phyloP scores from a whole-genome alignment of 1,140 invertebrate genomes.

The Acromyrmex heyeri region DNA sequence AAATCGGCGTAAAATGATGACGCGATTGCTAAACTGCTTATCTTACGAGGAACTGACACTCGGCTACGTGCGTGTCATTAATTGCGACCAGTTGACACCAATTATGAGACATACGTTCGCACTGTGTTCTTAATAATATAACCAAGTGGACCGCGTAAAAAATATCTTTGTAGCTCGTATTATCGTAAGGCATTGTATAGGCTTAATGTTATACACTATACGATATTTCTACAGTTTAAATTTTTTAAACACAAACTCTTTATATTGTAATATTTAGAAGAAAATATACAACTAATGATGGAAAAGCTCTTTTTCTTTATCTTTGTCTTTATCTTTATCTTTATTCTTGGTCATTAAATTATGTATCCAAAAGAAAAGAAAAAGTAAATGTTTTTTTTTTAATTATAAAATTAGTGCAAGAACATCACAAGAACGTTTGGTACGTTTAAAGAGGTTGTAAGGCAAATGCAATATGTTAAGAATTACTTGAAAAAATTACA shows the following conservation, averaged over 20 bases:
- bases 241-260: not conserved
- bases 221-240: not conserved
- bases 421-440: not conserved
- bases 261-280: not conserved
- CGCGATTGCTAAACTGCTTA: slow-evolving; percentile 34
- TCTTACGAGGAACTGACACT: slow-evolving; percentile 23
- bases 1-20: not conserved
- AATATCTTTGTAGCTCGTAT: not conserved
- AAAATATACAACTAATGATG: not conserved
- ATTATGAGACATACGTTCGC: slow-evolving; percentile 27
- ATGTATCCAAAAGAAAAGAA: not conserved
- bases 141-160: slow-evolving; percentile 15
- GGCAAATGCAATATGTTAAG: too few species aligned
- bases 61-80: slow-evolving; percentile 32
- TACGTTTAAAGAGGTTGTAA: not conserved
- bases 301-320: not conserved
- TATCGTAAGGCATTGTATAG: not conserved
- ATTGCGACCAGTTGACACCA: slow-evolving; percentile 55
- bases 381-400: not conserved
- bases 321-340: too few species aligned
- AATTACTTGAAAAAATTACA: too few species aligned
- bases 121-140: slow-evolving; percentile 38
- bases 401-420: not conserved
- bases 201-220: not conserved
- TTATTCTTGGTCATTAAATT: not conserved